These are phyloP conservation scores for Aldabrachelys gigantea DNA, from an alignment of 2,113 vertebrate genomes.

Conservation along the genomic window DNA sequence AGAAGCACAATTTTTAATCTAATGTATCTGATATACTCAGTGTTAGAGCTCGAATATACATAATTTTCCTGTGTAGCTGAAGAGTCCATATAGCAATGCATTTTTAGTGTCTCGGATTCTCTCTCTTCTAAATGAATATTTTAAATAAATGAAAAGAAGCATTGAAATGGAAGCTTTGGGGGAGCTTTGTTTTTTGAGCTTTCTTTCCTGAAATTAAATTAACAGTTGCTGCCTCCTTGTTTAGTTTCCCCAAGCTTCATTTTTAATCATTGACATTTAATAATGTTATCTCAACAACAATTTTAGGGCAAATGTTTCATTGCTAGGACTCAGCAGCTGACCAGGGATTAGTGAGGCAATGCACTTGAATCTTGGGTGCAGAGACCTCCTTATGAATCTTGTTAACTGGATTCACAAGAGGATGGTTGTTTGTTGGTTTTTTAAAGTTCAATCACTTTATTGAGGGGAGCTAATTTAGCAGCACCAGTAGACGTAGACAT, in stretches of 20 bases:
- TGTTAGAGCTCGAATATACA: background rate
- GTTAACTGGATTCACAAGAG: conserved; percentile 30
- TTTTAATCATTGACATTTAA: background rate
- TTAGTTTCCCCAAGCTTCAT: background rate
- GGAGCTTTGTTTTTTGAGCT: background rate
- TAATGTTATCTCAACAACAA: background rate
- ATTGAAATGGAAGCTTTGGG: background rate
- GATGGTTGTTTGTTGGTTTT: background rate
- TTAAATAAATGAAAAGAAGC: background rate
- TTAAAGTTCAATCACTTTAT: conserved; percentile 17
- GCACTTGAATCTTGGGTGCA: background rate
- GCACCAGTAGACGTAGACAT: conserved; percentile 42
- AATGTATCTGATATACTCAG: conserved; percentile 9
- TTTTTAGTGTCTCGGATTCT: background rate
- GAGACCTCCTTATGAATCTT: conserved; percentile 25
- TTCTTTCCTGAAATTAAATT: background rate
- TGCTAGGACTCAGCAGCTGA: background rate
- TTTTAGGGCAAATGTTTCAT: background rate
- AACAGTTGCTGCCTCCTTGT: background rate
- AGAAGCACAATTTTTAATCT: conserved; percentile 56
- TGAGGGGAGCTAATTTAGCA: conserved; percentile 66
- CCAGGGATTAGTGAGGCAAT: background rate
- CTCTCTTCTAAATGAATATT: background rate
- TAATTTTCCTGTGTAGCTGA: background rate
- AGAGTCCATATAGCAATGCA: background rate